Percentiles rank a stretch among this genome's conserved stretches.
Evolutionary conservation across 2,113 vertebrate genomes (phyloP).

Genomic region (Thunnus thynnus): DNA sequence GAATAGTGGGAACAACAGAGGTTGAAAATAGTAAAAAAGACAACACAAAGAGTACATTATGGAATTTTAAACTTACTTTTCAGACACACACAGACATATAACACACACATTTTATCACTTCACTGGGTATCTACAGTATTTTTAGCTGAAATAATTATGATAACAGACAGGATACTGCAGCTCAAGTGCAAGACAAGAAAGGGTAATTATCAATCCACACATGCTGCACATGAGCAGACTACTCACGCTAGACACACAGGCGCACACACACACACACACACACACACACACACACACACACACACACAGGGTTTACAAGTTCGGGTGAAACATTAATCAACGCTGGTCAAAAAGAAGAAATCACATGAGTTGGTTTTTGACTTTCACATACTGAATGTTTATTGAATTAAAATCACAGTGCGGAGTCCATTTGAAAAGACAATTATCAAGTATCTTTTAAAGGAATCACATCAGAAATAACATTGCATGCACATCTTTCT

Average conservation of each 20-base stretch:
- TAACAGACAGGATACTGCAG: constrained; percentile 1
- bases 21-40: constrained; percentile 6
- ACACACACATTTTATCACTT: constrained; percentile 19
- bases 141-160: constrained; percentile 16
- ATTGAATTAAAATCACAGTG: constrained; percentile 80
- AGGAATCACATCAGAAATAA: constrained; percentile 58
- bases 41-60: constrained; percentile 5
- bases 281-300: constrained; percentile 22
- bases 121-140: constrained; percentile 9
- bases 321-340: constrained; percentile 11
- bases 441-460: constrained; percentile 53
- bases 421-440: constrained; percentile 62
- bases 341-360: constrained; percentile 61
- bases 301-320: constrained; percentile 12
- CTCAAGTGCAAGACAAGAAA: not conserved
- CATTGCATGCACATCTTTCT: constrained; percentile 46
- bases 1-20: not conserved
- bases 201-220: constrained; percentile 14
- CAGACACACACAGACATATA: constrained; percentile 19
- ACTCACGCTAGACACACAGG: not conserved
- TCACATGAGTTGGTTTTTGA: constrained; percentile 73
- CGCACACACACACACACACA: constrained; percentile 20
- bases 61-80: constrained; percentile 2
- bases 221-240: not conserved
- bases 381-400: constrained; percentile 76